Conservation (phyloP, 2,113 vertebrate genomes). For the Misgurnus anguillicaudatus region DNA sequence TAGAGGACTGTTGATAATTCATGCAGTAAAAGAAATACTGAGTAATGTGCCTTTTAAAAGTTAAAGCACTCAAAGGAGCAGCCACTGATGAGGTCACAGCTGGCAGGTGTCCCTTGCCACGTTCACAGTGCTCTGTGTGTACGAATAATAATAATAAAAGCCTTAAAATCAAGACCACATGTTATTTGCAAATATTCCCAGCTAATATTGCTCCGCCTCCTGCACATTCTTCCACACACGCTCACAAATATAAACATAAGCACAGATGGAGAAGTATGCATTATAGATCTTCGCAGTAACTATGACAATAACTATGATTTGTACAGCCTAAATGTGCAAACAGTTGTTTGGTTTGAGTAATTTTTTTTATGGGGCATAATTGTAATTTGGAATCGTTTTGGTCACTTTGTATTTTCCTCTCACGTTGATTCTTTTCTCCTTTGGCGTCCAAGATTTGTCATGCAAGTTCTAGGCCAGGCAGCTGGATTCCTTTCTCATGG, state of each 20-base stretch:
- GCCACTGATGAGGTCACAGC: neutral
- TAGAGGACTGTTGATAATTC: neutral
- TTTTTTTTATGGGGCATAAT: neutral
- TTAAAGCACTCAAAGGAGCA: conserved; percentile 2
- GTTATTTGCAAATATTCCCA: conserved; percentile 60
- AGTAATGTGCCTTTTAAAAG: conserved; percentile 3
- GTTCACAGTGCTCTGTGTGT: conserved; percentile 33
- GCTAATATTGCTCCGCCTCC: conserved; percentile 33
- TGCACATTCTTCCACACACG: neutral
- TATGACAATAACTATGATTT: conserved; percentile 48
- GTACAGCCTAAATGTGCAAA: conserved; percentile 32
- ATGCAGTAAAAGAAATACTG: neutral
- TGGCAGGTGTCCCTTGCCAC: conserved; percentile 34
- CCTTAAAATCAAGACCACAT: conserved; percentile 37
- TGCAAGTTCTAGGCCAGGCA: conserved; percentile 53
- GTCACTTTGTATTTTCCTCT: conserved; percentile 13
- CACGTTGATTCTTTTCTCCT: conserved; percentile 12
- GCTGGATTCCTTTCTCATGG: conserved; percentile 48
- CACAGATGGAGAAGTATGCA: conserved; percentile 3
- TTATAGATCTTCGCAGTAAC: conserved; percentile 9
- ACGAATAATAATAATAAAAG: neutral
- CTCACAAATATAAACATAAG: conserved; percentile 21
- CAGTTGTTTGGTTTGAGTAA: conserved; percentile 20
- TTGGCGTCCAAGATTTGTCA: conserved; percentile 39
- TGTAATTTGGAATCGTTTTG: neutral